Evolutionary conservation across 2,797 vertebrate genomes (phyloP).

Genomic region (Sciurus vulgaris): DNA sequence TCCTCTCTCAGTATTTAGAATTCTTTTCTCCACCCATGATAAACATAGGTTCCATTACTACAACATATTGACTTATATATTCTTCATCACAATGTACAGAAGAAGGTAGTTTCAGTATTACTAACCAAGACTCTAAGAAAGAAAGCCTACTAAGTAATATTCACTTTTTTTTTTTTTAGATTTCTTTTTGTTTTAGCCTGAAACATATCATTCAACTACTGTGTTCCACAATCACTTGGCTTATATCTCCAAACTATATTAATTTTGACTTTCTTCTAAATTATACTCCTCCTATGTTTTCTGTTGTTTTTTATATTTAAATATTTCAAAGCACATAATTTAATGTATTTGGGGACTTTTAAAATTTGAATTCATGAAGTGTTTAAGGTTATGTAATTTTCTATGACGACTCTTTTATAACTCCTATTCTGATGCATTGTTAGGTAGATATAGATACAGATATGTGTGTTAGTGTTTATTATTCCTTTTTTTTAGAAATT

Average conservation of each 20-base stretch:
- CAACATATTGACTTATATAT: not conserved
- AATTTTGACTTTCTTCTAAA: not conserved
- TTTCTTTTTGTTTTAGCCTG: not conserved
- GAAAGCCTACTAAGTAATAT: not conserved
- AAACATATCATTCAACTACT: not conserved
- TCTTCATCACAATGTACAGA: not conserved
- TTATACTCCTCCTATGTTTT: not conserved
- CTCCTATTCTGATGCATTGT: not conserved
- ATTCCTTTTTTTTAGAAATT: not conserved
- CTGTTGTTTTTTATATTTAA: conserved; percentile 14
- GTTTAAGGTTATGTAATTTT: not conserved
- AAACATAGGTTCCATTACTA: not conserved
- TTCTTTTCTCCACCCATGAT: not conserved
- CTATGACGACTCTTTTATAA: not conserved
- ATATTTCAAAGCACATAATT: not conserved
- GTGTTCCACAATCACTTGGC: not conserved
- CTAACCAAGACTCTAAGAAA: not conserved
- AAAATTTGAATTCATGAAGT: not conserved
- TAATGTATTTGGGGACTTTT: not conserved
- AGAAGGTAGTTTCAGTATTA: not conserved
- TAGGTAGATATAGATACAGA: not conserved
- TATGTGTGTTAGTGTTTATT: not conserved
- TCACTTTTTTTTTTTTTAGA: not conserved
- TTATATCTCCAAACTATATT: not conserved
- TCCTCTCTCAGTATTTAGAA: not conserved